Base-by-base conservation (phyloP, 1,140 invertebrate genomes). In the Agrypnia vestita region DNA sequence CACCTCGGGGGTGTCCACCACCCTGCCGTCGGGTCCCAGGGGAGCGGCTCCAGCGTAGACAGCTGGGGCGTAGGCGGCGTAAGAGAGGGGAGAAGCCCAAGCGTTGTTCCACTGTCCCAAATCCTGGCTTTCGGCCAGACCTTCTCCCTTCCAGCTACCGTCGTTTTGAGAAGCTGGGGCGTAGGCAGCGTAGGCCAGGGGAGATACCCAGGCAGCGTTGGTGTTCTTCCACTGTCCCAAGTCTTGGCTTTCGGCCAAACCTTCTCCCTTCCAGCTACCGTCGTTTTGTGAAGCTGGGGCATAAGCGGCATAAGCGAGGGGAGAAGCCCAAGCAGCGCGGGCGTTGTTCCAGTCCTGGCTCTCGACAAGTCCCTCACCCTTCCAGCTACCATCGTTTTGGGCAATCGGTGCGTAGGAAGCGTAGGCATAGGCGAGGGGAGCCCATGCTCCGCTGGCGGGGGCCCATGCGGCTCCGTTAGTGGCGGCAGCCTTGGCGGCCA, bases 1-100 rank as follows among this genome's bases (percentile, higher is more conserved):
- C 74, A 90, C 89, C 81, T 90, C 89, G 76, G 89, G 88, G 44
- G 89, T 90, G 85, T 90, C 89, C 79, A 89, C 85, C 84, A 89
- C 88, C 84, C 72, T 72, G 9, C 78, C 81, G 17, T 79, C 76
- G 43, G 56, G 74, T 71, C 78, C 81, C 17, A 80, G 64, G n/a
- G 78, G 73, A 21, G 78, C 81, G 61, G 61, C 81, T 46, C 81
- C 81, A 79, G 25, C 25, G 6, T 35, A 6, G 6, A 35, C 25
- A 35, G 25, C 25, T 35, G 78, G 80, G 72, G 76, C 76, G 59
- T 64, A 79, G 4, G 49, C 56, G 46, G 61, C 75, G 19, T 47
- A 71, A 62, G 71, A 84, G 46, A 84, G 84, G 10, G 85, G 86
- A 51, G 62, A 59, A 46, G 87, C 55, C 43, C 44, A 76, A 85